These are phyloP conservation scores for Tetramorium bicarinatum DNA, from an alignment of 2,888 invertebrate genomes.

Conservation along the genomic window DNA sequence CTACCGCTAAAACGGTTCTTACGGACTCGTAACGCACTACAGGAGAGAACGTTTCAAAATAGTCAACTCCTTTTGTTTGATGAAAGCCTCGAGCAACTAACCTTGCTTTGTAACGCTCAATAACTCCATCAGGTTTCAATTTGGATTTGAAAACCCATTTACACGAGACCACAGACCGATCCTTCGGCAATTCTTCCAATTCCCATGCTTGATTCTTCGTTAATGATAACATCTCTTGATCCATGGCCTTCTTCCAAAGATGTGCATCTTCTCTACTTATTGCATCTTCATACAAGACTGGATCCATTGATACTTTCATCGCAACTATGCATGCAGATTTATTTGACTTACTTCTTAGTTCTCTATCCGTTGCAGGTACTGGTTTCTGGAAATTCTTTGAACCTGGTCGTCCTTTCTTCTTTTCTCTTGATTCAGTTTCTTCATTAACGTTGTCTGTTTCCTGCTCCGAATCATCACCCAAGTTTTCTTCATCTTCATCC, in stretches of 20 bases:
- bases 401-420: conserved; percentile 30
- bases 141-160: conserved; percentile 49
- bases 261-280: conserved; percentile 27
- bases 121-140: conserved; percentile 25
- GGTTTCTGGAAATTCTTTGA: conserved; percentile 23
- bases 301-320: conserved; percentile 28
- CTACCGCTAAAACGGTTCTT: conserved; percentile 36
- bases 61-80: conserved; percentile 39
- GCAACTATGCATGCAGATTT: conserved; percentile 1
- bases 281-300: conserved; percentile 38
- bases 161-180: conserved; percentile 45
- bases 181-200: not conserved
- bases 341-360: conserved; percentile 19
- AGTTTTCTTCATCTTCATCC: not conserved
- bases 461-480: not conserved
- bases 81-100: conserved; percentile 36
- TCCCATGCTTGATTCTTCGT: conserved; percentile 32
- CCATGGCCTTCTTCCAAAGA: conserved; percentile 33
- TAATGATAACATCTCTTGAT: conserved; percentile 40
- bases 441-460: not conserved
- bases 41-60: conserved; percentile 40
- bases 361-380: conserved; percentile 16
- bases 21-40: conserved; percentile 45
- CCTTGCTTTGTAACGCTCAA: conserved; percentile 39
- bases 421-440: not conserved